phyloP scores from a whole-genome alignment of 2,113 vertebrate genomes.

The Hydrochoerus hydrochaeris region DNA sequence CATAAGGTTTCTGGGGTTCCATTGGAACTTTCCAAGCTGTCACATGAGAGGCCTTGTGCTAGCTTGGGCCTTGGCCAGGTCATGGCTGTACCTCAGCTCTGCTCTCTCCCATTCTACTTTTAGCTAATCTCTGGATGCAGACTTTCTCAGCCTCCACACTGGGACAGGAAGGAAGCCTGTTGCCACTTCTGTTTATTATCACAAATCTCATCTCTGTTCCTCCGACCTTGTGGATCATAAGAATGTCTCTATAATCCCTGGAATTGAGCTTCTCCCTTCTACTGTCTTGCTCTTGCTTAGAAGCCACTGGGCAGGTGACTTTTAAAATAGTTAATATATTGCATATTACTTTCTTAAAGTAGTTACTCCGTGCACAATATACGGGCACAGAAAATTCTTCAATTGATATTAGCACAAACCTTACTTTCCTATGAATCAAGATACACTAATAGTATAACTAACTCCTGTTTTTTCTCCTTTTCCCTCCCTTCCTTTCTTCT shows the following conservation, averaged over 20 bases:
- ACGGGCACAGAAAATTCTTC: too few species aligned
- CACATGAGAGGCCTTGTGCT: background rate
- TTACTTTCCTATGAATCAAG: too few species aligned
- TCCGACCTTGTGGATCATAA: background rate
- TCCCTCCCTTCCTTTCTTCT: too few species aligned
- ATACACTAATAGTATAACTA: too few species aligned
- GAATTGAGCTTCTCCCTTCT: background rate
- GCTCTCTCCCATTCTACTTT: background rate
- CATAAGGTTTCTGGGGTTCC: too few species aligned
- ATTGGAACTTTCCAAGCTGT: too few species aligned
- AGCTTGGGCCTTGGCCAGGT: background rate
- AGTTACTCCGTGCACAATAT: too few species aligned
- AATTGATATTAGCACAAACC: too few species aligned
- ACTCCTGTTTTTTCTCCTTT: background rate
- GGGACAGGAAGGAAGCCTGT: background rate
- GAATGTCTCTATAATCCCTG: background rate
- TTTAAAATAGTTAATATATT: background rate
- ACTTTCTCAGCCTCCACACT: background rate
- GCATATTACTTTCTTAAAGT: too few species aligned
- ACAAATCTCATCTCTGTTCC: background rate
- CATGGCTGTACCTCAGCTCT: background rate
- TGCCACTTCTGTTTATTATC: background rate
- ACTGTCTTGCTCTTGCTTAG: background rate
- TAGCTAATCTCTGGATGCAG: background rate
- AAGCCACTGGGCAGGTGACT: background rate